Base-by-base conservation (phyloP, 2,797 vertebrate species). In the Pteronotus mesoamericanus region DNA sequence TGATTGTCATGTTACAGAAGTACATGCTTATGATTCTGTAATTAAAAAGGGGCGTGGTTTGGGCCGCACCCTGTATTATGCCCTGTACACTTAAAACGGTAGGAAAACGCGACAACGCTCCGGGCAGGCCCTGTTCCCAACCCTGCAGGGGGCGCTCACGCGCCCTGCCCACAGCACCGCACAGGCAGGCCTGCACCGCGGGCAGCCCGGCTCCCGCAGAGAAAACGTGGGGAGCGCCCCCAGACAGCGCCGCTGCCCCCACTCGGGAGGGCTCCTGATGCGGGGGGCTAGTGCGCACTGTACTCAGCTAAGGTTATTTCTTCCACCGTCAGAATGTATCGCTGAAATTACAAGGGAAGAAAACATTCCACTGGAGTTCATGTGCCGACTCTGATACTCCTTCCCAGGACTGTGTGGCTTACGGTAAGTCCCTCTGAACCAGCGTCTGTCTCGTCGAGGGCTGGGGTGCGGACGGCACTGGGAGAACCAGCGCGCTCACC, bases 261-360 rank as follows among this genome's bases (percentile, higher is more conserved):
- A 18, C 16, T 75, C 44, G 1, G 16, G 26, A 24, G n/a, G n/a
- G n/a, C n/a, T n/a, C n/a, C n/a, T n/a, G n/a, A 14, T n/a, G n/a
- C n/a, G n/a, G 5, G 9, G 11, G 57, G 26, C 12, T 11, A 3
- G 72, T 8, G 11, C 15, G n/a, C 64, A 24, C 42, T 19, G 3
- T 0, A 5, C n/a, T 12, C 9, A 0, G 10, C 79, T 29, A 2
- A 32, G 19, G 59, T 26, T 39, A 42, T 29, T 42, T 32, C n/a
- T 34, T 8, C 42, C 6, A 14, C 34, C 21, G 2, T 1, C 0
- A 39, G 18, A 26, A 55, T 3, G 19, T 3, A 1, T 0, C 15
- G 34, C 44, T 71, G 44, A 29, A 24, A n/a, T 14, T 5, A 37
- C 48, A 1, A 64, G 71, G 34, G 10, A 83, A 64, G 59, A 24